phyloP scores from a whole-genome alignment of 1,140 invertebrate species.

The Drosophila punjabiensis region DNA sequence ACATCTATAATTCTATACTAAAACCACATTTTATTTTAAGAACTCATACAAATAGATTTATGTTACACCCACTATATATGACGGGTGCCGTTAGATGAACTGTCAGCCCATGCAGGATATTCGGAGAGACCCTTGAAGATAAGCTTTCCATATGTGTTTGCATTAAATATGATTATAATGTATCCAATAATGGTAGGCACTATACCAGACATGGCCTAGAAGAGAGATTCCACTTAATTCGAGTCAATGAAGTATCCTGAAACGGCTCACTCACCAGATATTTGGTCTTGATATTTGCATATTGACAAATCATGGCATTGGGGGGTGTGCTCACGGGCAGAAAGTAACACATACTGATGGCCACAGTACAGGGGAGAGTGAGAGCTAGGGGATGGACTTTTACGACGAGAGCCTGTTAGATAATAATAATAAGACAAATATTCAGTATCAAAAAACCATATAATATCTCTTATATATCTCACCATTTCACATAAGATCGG shows the following conservation, averaged over 20 bases:
- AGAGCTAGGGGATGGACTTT: constrained; percentile 92
- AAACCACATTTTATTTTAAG: background rate
- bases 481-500: constrained; percentile 92
- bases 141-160: constrained; percentile 38
- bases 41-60: background rate
- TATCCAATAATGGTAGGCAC: constrained; percentile 86
- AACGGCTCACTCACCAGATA: constrained; percentile 38
- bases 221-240: background rate
- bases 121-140: constrained; percentile 7
- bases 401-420: constrained; percentile 85
- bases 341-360: constrained; percentile 90
- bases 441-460: no score
- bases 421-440: no score
- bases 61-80: fast-evolving
- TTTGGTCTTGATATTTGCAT: constrained; percentile 86
- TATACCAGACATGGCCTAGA: constrained; percentile 88
- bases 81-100: background rate
- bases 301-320: constrained; percentile 95
- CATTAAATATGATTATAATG: constrained; percentile 17
- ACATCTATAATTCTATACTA: background rate
- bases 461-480: background rate
- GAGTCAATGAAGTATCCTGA: no score
- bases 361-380: constrained; percentile 92
- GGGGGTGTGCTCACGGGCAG: constrained; percentile 92
- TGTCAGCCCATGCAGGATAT: constrained; percentile 42